These are phyloP conservation scores for Spinus pinus DNA, from an alignment of 2,797 vertebrate species.

Conservation along the genomic window DNA sequence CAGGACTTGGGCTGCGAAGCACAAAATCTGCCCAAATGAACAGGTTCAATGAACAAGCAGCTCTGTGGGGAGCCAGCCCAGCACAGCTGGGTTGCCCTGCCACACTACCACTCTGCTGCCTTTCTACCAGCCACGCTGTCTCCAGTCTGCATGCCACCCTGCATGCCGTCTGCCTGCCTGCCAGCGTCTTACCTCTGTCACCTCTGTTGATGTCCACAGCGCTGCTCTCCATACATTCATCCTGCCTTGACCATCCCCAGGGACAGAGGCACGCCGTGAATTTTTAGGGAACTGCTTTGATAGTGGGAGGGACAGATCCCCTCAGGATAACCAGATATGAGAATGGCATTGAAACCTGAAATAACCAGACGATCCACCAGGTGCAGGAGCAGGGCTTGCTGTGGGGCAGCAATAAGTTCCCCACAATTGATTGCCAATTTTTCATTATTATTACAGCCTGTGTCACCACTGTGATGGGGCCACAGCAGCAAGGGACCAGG, in stretches of 20 bases:
- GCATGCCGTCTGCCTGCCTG: neutral
- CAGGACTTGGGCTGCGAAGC: neutral
- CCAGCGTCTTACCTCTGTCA: neutral
- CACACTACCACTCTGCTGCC: neutral
- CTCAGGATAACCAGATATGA: neutral
- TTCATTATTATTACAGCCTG: neutral
- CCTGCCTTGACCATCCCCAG: neutral
- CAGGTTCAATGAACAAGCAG: neutral
- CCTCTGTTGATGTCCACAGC: neutral
- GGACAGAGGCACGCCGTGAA: accelerated
- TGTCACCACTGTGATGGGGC: accelerated
- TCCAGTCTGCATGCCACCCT: neutral
- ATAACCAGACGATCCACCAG: neutral
- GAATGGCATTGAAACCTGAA: neutral
- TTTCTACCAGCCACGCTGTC: neutral
- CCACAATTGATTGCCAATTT: neutral
- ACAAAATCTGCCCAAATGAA: neutral
- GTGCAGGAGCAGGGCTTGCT: neutral
- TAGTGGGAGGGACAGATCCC: neutral
- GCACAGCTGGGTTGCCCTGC: neutral
- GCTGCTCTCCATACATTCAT: neutral
- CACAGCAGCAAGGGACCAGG: neutral
- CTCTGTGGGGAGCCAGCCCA: accelerated
- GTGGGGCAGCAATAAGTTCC: neutral
- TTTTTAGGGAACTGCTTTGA: neutral